Base-by-base conservation (phyloP, 2,888 invertebrate genomes). In the Dusona sp. region DNA sequence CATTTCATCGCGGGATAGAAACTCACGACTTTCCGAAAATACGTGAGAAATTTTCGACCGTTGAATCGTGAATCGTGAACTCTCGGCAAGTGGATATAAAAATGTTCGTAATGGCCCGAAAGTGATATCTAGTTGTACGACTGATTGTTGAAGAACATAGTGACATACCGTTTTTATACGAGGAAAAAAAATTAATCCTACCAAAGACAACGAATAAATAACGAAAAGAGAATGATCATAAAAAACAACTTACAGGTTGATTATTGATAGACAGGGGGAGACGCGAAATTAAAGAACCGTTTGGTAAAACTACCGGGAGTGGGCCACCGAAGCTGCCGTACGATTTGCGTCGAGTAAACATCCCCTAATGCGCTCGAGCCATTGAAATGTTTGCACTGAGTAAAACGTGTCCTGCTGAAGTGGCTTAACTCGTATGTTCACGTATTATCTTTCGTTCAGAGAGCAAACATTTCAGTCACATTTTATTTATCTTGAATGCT, bases 331-430 rank as follows among this genome's bases (percentile, higher is more conserved):
- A 48, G 54, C 72, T 64, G 65, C 25, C 65, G 54, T 80, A 75
- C 72, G 61, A 78, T 64, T 48, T 61, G 73, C 51, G 25, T 33
- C 45, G 83, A 22, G 86, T 73, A 90, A 89, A 89, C 88, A 90
- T 65, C 78, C 87, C 68, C 86, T 88, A 89, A 91, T 91, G 91
- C 88, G 67, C 57, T 83, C 85, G 86, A 88, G 86, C 79, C 51
- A 88, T 88, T 74, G 33, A 81, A 68, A 86, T 89, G 89, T 91
- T 91, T 91, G 85, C 85, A 64, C 61, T 70, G 82, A 42, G 83
- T 81, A 84, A 81, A 81, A 88, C 68, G 82, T 54, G 61, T 70
- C 48, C 82, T 22, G 25, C 68, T 83, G 73, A 73, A 86, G 90
- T 83, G 68, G 80, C 48, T 70, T 68, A 68, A 65, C 38, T 73